phyloP scores from a whole-genome alignment of 2,113 vertebrate genomes.

The Ceyx melanurus region DNA sequence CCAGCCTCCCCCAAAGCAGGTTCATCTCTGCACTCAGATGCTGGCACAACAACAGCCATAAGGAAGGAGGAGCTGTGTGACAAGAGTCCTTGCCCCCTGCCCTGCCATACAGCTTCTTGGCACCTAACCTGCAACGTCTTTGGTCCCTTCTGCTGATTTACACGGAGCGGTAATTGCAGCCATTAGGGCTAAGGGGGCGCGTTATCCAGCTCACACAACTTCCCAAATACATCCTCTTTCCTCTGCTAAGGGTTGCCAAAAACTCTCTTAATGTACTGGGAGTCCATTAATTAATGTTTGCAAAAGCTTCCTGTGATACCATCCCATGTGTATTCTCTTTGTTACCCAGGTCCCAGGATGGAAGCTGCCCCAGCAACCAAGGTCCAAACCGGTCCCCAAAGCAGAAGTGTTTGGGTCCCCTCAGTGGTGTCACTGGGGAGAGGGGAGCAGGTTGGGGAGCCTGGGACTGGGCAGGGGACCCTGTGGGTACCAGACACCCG shows the following conservation, averaged over 20 bases:
- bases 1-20: not conserved
- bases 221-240: fast-evolving
- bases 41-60: not conserved
- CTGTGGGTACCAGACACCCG: fast-evolving
- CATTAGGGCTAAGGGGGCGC: fast-evolving
- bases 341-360: not conserved
- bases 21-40: fast-evolving
- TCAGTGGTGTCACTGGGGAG: not conserved
- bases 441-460: not conserved
- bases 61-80: not conserved
- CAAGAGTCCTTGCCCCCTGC: not conserved
- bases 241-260: not conserved
- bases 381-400: not conserved
- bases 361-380: not conserved
- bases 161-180: fast-evolving
- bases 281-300: not conserved
- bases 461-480: not conserved
- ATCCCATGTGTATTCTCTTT: fast-evolving
- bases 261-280: not conserved
- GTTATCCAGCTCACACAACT: fast-evolving
- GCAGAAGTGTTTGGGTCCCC: not conserved
- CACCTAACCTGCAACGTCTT: fast-evolving
- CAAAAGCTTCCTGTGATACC: not conserved
- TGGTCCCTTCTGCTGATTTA: not conserved
- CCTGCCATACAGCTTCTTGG: not conserved